Base-by-base conservation (phyloP, 2,888 invertebrate genomes). In the Metopia argyrocephala region DNA sequence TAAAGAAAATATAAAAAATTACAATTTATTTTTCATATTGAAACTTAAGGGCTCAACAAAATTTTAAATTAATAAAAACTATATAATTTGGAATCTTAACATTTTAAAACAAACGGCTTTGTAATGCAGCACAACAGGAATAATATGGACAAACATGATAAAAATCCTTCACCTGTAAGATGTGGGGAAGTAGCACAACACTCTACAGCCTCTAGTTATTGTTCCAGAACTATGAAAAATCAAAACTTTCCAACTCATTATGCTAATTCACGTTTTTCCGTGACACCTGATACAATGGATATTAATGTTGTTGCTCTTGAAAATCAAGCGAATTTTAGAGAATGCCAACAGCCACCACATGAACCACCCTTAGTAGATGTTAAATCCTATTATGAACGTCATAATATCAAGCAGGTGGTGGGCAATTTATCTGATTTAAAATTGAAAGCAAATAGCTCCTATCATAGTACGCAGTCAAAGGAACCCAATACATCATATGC, bases 361-460 rank as follows among this genome's bases (percentile, higher is more conserved):
- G 48, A 28, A 54, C 1, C 57, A 28, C 48, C 54, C 5, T 18
- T 69, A 6, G 68, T 56, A 20, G 79, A 68, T n/a, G 78, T 73
- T 9, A 76, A 76, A 56, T 27, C 69, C 2, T 76, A 66, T 64
- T 18, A 31, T 9, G 76, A 76, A 48, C 54, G 76, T 7, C 48
- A 69, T 38, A 62, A 28, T 23, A 66, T 25, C 15, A 5, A 31
- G 7, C 31, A 61, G 0, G 3, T n/a, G 27, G 20, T n/a, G 9
- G 46, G 46, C 31, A 1, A 9, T 48, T 6, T 50, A 15, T 27
- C 69, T 0, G 62, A 69, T 31, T 23, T 5, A 5, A 50, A 52
- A 12, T 66, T n/a, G 21, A 59, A 50, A 18, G 21, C 59, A 28
- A 68, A 45, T 45, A 2, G 4, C 2, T 46, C 68, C 9, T 61